phyloP scores from a whole-genome alignment of 2,113 vertebrate genomes.

The Sigmodon hispidus region DNA sequence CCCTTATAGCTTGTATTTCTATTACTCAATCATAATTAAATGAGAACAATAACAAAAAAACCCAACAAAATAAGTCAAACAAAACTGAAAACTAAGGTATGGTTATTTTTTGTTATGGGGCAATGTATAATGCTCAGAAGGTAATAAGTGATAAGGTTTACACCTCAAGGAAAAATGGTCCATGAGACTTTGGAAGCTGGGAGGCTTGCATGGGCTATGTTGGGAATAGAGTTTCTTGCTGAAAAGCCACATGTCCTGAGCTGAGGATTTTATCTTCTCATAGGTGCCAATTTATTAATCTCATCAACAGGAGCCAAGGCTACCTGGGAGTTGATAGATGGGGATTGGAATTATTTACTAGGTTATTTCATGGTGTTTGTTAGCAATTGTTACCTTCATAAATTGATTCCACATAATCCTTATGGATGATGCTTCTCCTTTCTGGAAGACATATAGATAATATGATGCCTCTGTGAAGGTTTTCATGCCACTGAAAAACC shows the following conservation, averaged over 20 bases:
- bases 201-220: not conserved
- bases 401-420: slow-evolving; percentile 86
- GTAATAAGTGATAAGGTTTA: not conserved
- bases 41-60: not conserved
- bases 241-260: slow-evolving; percentile 66
- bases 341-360: slow-evolving; percentile 80
- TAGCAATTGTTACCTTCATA: slow-evolving; percentile 84
- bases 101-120: not conserved
- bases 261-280: slow-evolving; percentile 70
- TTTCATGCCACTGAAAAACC: slow-evolving; percentile 78
- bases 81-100: not conserved
- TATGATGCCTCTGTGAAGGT: slow-evolving; percentile 73
- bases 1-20: not conserved
- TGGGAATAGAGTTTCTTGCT: slow-evolving; percentile 43
- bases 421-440: slow-evolving; percentile 71
- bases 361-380: slow-evolving; percentile 83
- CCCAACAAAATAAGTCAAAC: not conserved
- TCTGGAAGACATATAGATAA: slow-evolving; percentile 85
- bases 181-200: not conserved
- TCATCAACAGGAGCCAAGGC: slow-evolving; percentile 54
- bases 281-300: slow-evolving; percentile 70
- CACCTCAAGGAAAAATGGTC: not conserved
- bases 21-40: not conserved
- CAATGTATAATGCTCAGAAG: not conserved
- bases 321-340: slow-evolving; percentile 81